phyloP scores from a whole-genome alignment of 2,888 invertebrate genomes.

The Limenitis arthemis region DNA sequence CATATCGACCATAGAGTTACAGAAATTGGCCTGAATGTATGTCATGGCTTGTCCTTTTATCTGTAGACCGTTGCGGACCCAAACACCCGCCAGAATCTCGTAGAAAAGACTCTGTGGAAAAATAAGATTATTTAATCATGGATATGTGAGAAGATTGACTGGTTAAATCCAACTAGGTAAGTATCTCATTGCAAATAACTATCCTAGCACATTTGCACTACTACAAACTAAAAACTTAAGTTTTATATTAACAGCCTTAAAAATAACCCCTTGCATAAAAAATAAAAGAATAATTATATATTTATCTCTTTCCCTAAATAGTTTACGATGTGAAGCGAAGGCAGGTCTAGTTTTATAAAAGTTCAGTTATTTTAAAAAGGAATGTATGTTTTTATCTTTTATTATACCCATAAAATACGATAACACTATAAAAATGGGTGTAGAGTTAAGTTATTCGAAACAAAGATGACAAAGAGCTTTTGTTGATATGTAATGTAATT shows the following conservation, averaged over 20 bases:
- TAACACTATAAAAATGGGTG: slow-evolving; percentile 4
- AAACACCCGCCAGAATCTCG: slow-evolving; percentile 94
- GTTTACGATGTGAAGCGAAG: not conserved
- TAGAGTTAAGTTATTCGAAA: slow-evolving; percentile 15
- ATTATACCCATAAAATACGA: slow-evolving; percentile 9
- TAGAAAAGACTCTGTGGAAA: slow-evolving; percentile 90
- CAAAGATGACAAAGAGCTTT: slow-evolving; percentile 30
- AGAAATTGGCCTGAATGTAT: slow-evolving; percentile 98
- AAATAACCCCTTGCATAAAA: no score
- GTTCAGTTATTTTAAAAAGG: not conserved
- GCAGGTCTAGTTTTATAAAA: no score
- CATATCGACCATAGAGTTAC: slow-evolving; percentile 98
- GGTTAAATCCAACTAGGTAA: no score
- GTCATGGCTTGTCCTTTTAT: slow-evolving; percentile 99
- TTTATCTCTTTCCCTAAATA: not conserved
- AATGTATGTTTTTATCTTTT: slow-evolving; percentile 2
- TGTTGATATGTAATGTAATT: slow-evolving; percentile 29
- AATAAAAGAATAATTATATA: no score
- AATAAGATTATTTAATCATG: no score
- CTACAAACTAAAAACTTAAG: no score
- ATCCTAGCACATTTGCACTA: no score
- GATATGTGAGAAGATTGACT: not conserved
- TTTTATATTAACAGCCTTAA: no score
- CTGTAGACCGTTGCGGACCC: slow-evolving; percentile 97
- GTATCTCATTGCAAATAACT: no score